These are phyloP conservation scores for Shinisaurus crocodilurus DNA, from an alignment of 2,113 vertebrate species.

Conservation along the genomic window DNA sequence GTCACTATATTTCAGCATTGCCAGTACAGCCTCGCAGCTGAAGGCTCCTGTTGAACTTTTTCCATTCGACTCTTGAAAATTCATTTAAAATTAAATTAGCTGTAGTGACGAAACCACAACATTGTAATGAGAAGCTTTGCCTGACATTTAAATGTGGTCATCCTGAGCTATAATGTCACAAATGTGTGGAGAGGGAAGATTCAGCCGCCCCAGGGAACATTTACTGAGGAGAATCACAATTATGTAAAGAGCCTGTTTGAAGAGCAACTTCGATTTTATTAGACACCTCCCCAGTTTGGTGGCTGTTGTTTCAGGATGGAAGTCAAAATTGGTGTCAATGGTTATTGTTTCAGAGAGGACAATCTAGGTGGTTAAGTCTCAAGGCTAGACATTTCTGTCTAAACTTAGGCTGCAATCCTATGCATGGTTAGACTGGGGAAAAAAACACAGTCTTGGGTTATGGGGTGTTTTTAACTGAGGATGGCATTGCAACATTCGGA, in stretches of 20 bases:
- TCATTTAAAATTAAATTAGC: slow-evolving; percentile 75
- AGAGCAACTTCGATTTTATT: slow-evolving; percentile 18
- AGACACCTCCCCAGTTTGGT: neutral
- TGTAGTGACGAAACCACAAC: slow-evolving; percentile 64
- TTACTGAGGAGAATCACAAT: slow-evolving; percentile 31
- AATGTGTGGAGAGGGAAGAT: slow-evolving; percentile 5
- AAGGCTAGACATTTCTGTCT: neutral
- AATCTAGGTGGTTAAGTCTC: neutral
- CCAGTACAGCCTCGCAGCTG: slow-evolving; percentile 9
- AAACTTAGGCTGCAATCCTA: neutral
- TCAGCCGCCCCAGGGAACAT: neutral
- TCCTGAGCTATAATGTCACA: slow-evolving; percentile 61
- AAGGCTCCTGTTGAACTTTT: slow-evolving; percentile 55
- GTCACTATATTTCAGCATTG: neutral
- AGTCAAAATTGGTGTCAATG: neutral
- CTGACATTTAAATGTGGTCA: slow-evolving; percentile 69
- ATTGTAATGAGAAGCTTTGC: slow-evolving; percentile 70
- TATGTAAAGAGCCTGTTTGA: slow-evolving; percentile 58
- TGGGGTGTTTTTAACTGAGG: no score
- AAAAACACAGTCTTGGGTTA: no score
- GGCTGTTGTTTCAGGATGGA: neutral
- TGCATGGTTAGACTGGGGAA: no score
- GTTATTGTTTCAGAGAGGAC: neutral
- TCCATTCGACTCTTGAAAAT: slow-evolving; percentile 60
- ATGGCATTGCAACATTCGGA: neutral